Evolutionary conservation across 2,888 invertebrate species (phyloP), one percentile per base, ranked within the genome.

Genomic region (Heteromyza rotundicornis): DNA sequence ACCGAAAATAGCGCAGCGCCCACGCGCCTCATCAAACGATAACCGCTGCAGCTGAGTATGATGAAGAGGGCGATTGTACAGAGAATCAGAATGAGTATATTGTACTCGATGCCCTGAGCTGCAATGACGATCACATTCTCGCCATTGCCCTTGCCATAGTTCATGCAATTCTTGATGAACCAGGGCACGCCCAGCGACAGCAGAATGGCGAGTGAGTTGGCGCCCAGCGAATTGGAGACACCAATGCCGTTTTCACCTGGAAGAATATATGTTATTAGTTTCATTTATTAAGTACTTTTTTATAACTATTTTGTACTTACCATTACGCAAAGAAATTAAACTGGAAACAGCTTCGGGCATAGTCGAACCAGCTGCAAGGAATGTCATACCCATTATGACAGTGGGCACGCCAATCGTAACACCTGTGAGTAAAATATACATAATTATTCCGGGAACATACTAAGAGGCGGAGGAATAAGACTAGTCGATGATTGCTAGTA

Each of bases 361-460:
- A 71, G 94, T 94, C 1, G 95, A 94, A 2, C 96, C 96, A 17
- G 93, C 93, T 0, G 96, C 95, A 64, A 96, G 84, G 75, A 96
- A 92, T 0, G 95, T 95, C 75, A 96, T 89, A 1, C 96, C 96
- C 90, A 96, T 92, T 0, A 96, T 90, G 10, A 94, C 90, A 71
- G 95, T 94, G 0, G 95, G 92, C 54, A 96, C 91, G 2, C 86
- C 85, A 47, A 94, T 87, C 0, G 94, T 90, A 66, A 89, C 87
- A 24, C 90, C 90, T 90, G 74, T 55, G 81, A 74, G 1, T 36
- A 59, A 40, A 40, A 40, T n/a, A n/a, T 5, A 32, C 32, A 8
- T 32, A 32, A 32, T 32, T 32, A 32, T 32, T 32, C 5, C 7
- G 32, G 32, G 12, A 12, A n/a, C n/a, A 27, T 7, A 27, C 27